phyloP scores from a whole-genome alignment of 2,797 vertebrate genomes.

The Phrynocephalus forsythii region DNA sequence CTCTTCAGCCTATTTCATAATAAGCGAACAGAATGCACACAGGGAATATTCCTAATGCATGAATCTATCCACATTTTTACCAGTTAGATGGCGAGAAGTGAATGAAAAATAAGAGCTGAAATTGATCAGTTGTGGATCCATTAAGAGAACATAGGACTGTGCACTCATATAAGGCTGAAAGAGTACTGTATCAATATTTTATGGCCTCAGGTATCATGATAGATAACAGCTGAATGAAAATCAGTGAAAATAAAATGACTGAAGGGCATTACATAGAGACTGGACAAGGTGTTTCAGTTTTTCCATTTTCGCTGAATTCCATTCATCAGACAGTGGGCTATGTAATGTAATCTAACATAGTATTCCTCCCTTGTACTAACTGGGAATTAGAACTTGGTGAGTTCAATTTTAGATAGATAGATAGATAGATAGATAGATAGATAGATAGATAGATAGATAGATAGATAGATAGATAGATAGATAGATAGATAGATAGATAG shows the following conservation, averaged over 20 bases:
- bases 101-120: not conserved
- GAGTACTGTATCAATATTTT: slow-evolving; percentile 1
- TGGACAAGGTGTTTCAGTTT: too few species aligned
- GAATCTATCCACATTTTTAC: not conserved
- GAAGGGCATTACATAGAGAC: not conserved
- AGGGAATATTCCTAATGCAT: not conserved
- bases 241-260: slow-evolving; percentile 3
- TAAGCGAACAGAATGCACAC: not conserved
- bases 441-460: too few species aligned
- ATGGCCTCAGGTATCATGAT: not conserved
- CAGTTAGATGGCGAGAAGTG: not conserved
- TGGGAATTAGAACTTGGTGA: too few species aligned
- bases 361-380: too few species aligned
- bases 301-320: too few species aligned
- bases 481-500: too few species aligned
- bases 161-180: not conserved
- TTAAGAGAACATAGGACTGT: not conserved
- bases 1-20: not conserved
- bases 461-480: too few species aligned
- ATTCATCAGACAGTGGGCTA: too few species aligned
- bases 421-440: too few species aligned
- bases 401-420: too few species aligned
- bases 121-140: not conserved
- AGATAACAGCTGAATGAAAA: slow-evolving; percentile 8
- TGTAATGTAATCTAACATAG: too few species aligned